These are phyloP conservation scores for Stictocephala bisonia DNA, from an alignment of 2,888 invertebrate genomes.

Conservation along the genomic window DNA sequence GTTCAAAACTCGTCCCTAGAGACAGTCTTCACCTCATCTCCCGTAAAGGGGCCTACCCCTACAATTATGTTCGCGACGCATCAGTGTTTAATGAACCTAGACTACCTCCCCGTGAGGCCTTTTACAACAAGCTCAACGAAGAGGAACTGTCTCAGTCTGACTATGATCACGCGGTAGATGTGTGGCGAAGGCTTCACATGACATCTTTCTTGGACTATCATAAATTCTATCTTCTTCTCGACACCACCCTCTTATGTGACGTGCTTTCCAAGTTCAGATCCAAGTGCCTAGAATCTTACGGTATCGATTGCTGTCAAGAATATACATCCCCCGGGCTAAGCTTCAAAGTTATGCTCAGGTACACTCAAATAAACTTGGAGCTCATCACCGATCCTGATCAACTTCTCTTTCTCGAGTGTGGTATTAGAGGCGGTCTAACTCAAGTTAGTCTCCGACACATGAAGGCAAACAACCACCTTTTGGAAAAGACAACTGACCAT, in stretches of 20 bases:
- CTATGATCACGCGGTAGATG: constrained; percentile 61
- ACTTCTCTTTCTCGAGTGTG: constrained; percentile 46
- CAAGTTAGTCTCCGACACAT: constrained; percentile 12
- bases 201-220: constrained; percentile 61
- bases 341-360: constrained; percentile 36
- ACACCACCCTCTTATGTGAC: constrained; percentile 44
- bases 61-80: constrained; percentile 53
- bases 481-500: background rate
- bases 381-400: constrained; percentile 48
- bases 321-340: constrained; percentile 41
- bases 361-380: constrained; percentile 42
- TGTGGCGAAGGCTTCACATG: constrained; percentile 61
- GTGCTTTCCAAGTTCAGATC: constrained; percentile 47
- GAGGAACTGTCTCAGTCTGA: constrained; percentile 55
- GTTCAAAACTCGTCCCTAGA: background rate
- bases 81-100: constrained; percentile 32
- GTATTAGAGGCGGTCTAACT: constrained; percentile 43
- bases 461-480: constrained; percentile 23
- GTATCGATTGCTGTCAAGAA: constrained; percentile 41
- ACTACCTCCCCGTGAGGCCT: constrained; percentile 56
- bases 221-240: constrained; percentile 34
- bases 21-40: background rate
- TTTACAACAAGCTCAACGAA: constrained; percentile 58
- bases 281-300: constrained; percentile 6
- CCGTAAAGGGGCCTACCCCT: constrained; percentile 48